These are phyloP conservation scores for Ochlodes sylvanus DNA, from an alignment of 2,888 invertebrate species.

Conservation along the genomic window DNA sequence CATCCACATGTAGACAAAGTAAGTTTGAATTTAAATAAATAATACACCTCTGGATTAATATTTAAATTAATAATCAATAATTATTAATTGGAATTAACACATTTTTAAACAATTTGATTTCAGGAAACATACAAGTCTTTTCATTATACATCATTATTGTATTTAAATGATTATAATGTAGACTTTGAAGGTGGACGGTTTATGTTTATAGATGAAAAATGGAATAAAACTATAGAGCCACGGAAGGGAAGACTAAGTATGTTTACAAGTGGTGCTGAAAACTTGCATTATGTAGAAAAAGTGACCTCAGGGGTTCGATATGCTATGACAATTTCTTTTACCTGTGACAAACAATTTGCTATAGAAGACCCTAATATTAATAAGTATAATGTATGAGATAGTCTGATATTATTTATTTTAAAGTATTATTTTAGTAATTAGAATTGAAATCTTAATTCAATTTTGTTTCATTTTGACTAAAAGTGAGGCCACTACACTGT, in stretches of 20 bases:
- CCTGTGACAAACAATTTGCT: constrained; percentile 89
- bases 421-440: too few relatives aligned
- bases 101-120: constrained; percentile 51
- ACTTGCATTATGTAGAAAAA: constrained; percentile 92
- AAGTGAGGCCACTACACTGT: too few relatives aligned
- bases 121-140: constrained; percentile 94
- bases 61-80: too few relatives aligned
- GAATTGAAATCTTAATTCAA: too few relatives aligned
- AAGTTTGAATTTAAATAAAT: not conserved
- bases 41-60: not conserved
- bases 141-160: constrained; percentile 93
- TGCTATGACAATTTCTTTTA: constrained; percentile 94
- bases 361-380: constrained; percentile 83
- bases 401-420: not conserved
- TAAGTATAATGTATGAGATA: constrained; percentile 51
- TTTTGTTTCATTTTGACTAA: too few relatives aligned
- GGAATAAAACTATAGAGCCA: constrained; percentile 90
- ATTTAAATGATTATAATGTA: constrained; percentile 89
- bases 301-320: constrained; percentile 90
- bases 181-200: constrained; percentile 95
- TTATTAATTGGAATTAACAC: too few relatives aligned
- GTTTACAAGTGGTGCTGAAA: constrained; percentile 95
- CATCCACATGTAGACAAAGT: constrained; percentile 94
- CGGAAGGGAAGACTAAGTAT: constrained; percentile 91
- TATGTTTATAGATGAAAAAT: constrained; percentile 89